These are phyloP conservation scores for Drosophila sproati DNA, from an alignment of 1,140 invertebrate species.

Conservation along the genomic window DNA sequence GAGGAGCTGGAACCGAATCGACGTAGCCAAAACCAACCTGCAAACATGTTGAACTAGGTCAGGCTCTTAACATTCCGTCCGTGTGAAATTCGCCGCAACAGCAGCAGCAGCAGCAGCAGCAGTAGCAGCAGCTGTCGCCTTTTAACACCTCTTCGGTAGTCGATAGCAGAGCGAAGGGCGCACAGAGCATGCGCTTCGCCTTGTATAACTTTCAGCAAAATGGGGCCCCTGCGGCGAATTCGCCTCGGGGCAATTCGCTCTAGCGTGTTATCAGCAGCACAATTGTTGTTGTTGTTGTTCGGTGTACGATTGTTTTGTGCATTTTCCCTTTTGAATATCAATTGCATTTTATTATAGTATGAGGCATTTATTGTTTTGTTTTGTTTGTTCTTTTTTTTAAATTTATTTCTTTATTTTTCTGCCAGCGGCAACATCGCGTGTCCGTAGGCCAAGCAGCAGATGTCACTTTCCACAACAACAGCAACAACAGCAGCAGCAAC, in stretches of 20 bases:
- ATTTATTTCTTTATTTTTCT: constrained; percentile 9
- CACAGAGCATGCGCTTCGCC: constrained; percentile 64
- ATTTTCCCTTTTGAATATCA: constrained; percentile 80
- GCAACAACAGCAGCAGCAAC: constrained; percentile 34
- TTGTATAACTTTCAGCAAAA: constrained; percentile 5
- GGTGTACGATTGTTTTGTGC: constrained; percentile 47
- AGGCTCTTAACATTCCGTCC: constrained; percentile 42
- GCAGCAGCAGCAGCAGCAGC: background rate
- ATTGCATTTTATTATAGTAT: constrained; percentile 70
- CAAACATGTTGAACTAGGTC: constrained; percentile 64
- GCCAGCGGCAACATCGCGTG: constrained; percentile 50
- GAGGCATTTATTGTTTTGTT: constrained; percentile 58
- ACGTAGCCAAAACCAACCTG: background rate
- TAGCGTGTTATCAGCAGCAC: constrained; percentile 36
- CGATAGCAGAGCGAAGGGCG: too few relatives aligned
- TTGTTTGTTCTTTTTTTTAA: background rate
- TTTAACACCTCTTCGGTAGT: background rate
- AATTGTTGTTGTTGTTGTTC: constrained; percentile 23
- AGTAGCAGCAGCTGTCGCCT: background rate
- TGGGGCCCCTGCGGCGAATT: constrained; percentile 63
- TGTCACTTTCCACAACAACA: constrained; percentile 56
- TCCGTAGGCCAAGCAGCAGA: constrained; percentile 51
- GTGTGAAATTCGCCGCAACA: constrained; percentile 46
- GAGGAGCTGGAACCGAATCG: background rate
- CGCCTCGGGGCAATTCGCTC: constrained; percentile 39